Percentiles rank a stretch among this genome's conserved stretches.
Conservation (phyloP, 1,140 invertebrate genomes). For the Rhizoglyphus robini region DNA sequence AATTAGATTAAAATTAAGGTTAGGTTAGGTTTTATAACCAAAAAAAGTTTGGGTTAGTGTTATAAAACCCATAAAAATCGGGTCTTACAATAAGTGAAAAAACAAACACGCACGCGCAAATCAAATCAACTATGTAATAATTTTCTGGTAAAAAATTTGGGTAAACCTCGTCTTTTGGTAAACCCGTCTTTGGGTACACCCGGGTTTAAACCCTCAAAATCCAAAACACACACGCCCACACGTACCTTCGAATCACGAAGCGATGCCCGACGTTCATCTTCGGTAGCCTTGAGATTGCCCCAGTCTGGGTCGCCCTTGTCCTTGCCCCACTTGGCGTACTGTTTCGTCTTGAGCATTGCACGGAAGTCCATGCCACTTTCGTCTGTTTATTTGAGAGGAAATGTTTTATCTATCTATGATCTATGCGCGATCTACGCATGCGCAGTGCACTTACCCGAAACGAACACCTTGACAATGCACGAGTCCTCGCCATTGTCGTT, state of each 20-base stretch:
- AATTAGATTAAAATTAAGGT: no score
- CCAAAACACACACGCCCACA: not conserved
- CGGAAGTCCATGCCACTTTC: constrained; percentile 96
- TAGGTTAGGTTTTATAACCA: no score
- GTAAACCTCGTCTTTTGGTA: no score
- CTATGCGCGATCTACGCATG: not conserved
- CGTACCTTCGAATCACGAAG: constrained; percentile 26
- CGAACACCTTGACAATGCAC: constrained; percentile 85
- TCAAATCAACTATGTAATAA: no score
- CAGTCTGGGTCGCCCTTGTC: constrained; percentile 46
- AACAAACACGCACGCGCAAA: no score
- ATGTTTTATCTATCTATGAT: constrained; percentile 17
- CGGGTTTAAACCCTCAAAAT: not conserved
- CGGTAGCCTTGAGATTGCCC: constrained; percentile 77
- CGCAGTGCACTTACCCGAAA: constrained; percentile 57
- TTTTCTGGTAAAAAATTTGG: no score
- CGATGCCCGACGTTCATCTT: constrained; percentile 47
- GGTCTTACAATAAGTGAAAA: no score
- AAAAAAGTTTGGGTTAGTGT: no score
- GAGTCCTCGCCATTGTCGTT: constrained; percentile 87
- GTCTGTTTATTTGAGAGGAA: constrained; percentile 44
- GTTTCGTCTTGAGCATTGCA: constrained; percentile 86
- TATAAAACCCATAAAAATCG: no score
- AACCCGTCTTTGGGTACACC: no score
- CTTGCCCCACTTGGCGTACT: constrained; percentile 82